Conservation (phyloP, 2,113 vertebrate genomes). For the Oreocharis arfaki region DNA sequence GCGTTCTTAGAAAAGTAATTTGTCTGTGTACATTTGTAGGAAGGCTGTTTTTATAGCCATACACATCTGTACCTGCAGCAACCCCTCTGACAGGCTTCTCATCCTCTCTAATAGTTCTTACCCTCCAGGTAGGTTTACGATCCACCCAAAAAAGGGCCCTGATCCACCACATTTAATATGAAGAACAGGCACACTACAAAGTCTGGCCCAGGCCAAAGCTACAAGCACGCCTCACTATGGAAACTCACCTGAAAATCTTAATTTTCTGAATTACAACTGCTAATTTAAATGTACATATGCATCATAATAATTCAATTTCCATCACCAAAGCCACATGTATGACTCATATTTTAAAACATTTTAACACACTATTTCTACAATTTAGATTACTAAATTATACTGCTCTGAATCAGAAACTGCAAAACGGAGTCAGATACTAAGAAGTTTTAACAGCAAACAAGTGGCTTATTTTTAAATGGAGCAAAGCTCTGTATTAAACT, state of each 20-base stretch:
- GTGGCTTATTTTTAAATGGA: not conserved
- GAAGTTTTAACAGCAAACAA: not conserved
- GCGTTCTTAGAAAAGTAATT: not conserved
- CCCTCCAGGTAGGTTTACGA: not conserved
- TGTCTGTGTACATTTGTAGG: not conserved
- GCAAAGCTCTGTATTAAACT: not conserved
- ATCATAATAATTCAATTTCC: not conserved
- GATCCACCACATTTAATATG: not conserved
- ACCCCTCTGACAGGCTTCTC: not conserved
- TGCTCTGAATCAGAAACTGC: not conserved
- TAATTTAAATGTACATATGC: not conserved
- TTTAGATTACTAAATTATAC: not conserved
- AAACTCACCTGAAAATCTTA: not conserved
- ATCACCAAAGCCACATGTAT: not conserved
- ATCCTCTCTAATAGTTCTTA: not conserved
- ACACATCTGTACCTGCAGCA: rapidly evolving
- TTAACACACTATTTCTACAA: not conserved
- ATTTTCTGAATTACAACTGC: not conserved
- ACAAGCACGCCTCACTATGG: not conserved
- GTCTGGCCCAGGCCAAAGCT: not conserved
- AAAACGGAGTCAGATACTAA: not conserved
- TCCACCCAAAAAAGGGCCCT: not conserved
- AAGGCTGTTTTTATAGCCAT: not conserved
- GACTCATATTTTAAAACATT: not conserved
- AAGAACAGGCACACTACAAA: not conserved